Evolutionary conservation across 2,797 vertebrate species (phyloP), one percentile per base, ranked within the genome.

Genomic region (Craterocephalus amniculus): DNA sequence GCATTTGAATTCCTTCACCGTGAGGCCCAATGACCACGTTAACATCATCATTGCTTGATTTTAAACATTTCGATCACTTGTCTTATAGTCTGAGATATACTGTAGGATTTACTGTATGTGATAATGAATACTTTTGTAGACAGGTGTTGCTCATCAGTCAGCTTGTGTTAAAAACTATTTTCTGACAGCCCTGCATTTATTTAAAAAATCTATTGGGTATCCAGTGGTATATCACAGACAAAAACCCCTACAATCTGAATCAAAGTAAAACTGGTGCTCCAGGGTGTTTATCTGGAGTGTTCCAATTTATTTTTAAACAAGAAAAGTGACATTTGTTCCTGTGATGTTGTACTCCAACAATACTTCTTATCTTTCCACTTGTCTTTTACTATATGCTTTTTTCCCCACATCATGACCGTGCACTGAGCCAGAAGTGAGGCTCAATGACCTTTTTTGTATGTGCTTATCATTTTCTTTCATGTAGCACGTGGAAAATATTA

Each of bases 221-320:
- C 16, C 35, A 20, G 3, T 20, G 31, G 14, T 59, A 26, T 34
- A 26, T 58, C 0, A 0, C 2, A 8, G 36, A 35, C 20, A 72
- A 63, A 64, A 70, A 40, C 22, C 35, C 2, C 48, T 43, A 2
- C 0, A 5, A 35, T 40, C 24, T 26, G 22, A 13, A 12, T 20
- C 35, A n/a, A 26, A 26, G 4, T 13, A 32, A 24, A 2, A 35
- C 10, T 64, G 55, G n/a, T 27, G 63, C 72, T 75, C 8, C 14
- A 38, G 26, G 62, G 43, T 2, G 0, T 20, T 45, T 38, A 29
- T 38, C 10, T 35, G 40, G 4, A 14, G n/a, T 62, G 40, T 82
- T 57, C 13, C 49, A 78, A 70, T 83, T 83, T 71, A 51, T 2
- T 36, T 36, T 9, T 18, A 18, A 43, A 43, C 18, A 18, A 43